Base-by-base conservation (phyloP, 2,888 invertebrate genomes). In the Crematogaster levior region DNA sequence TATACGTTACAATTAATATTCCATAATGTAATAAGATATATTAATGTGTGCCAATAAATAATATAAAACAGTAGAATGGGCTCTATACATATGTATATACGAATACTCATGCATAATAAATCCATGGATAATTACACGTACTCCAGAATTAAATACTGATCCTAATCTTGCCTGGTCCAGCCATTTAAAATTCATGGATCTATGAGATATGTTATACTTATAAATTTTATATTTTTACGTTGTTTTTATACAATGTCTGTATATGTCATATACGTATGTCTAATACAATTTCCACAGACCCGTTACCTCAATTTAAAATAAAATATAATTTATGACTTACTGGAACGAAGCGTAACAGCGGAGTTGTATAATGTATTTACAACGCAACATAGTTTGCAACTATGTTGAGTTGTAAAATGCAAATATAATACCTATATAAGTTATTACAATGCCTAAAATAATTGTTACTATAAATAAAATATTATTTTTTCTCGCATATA, bases 271-370 rank as follows among this genome's bases (percentile, higher is more conserved):
- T 30, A 24, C n/a, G 6, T 56, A 18, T 18, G 1, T n/a, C 18
- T 58, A 58, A n/a, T 34, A 60, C 4, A 60, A 60, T 34, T 34
- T 60, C 1, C 9, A 34, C 7, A 34, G 18, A 60, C 34, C n/a
- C 60, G 4, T 34, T 60, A 3, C 15, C 34, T 30, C 10, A 9
- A 60, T 60, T 34, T 34, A 34, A 60, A 60, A 60, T 60, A 34
- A 34, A 60, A 60, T 34, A n/a, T 10, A 60, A 60, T 27, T 56
- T 27, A 56, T 56, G 15, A 56, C 58, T 34, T 30, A 58, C 58
- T 10, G 10, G n/a, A n/a, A n/a, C n/a, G 34, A 60, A 34, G n/a
- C 60, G 18, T 6, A 56, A 56, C 30, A 56, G 18, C 56, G 18
- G 7, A 56, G 6, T 27, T 18, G 7, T 34, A 34, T n/a, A n/a